Base-by-base conservation (phyloP, 92 coral and sea anemone genomes). In the Montipora capitata region DNA sequence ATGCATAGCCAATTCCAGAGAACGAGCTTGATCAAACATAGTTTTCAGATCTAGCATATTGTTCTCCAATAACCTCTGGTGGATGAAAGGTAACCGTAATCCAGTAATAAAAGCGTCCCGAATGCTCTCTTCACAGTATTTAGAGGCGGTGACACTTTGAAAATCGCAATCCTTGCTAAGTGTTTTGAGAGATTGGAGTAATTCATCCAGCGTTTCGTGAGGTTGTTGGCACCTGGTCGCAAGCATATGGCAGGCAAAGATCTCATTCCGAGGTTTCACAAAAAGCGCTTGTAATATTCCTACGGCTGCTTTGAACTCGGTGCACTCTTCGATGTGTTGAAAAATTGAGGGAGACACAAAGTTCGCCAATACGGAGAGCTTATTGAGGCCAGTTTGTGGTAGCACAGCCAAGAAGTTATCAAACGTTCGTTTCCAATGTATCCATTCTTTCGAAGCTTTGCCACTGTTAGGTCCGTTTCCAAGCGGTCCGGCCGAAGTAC, bases 191-290 rank as follows among this genome's bases (percentile, higher is more conserved):
- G 78, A 85, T 68, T 84, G 94, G 8, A 91, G 84, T 57, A 67
- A 89, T 77, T 89, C 89, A 68, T 68, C 73, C 44, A 68, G 45
- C 45, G 45, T 68, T 68, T 68, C 73, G 5, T 68, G 73, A 68
- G 45, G 73, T 35, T 68, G 73, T 35, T 68, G 90, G 39, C 90
- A 62, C 56, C 84, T 45, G 10, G 94, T 85, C 15, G 93, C 94
- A 42, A 91, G 92, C 12, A 94, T 14, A 66, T 91, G 94, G 10
- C 75, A 87, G 57, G 96, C 91, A 20, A 90, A 90, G 13, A 84
- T 90, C 63, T 90, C 90, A 48, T 90, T 90, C 77, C 85, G 69
- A 0, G 85, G 63, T 40, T 83, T 83, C 68, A 89, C 76, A 27
- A 89, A 89, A 57, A 90, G 82, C 2, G 79, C 71, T 78, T 84